These are phyloP conservation scores for Epinotia ramella DNA, from an alignment of 2,888 invertebrate genomes.

Conservation along the genomic window DNA sequence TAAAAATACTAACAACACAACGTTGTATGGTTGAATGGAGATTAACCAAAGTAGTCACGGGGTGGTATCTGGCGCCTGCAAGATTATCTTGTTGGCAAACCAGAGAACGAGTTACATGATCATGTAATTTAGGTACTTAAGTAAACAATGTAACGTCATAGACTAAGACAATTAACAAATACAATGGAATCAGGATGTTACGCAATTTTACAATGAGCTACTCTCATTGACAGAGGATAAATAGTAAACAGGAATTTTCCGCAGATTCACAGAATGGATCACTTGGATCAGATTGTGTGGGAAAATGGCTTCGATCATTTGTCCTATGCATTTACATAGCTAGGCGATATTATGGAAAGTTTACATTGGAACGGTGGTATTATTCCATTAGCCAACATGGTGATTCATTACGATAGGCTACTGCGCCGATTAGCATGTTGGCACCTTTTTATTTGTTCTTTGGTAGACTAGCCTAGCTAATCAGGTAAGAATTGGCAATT, in stretches of 20 bases:
- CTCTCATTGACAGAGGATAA: neutral
- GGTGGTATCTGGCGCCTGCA: too few relatives aligned
- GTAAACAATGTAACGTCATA: conserved; percentile 11
- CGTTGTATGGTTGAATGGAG: too few relatives aligned
- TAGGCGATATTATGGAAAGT: neutral
- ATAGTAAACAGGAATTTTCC: conserved; percentile 28
- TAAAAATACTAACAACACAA: too few relatives aligned
- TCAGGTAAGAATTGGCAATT: too few relatives aligned
- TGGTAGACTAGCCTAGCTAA: neutral
- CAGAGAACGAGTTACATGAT: neutral
- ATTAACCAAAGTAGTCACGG: too few relatives aligned
- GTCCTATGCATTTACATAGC: neutral
- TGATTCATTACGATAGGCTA: neutral
- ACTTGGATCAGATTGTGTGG: neutral
- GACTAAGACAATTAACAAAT: conserved; percentile 28
- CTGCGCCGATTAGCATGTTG: neutral
- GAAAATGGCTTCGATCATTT: conserved; percentile 2
- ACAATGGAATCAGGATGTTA: conserved; percentile 40
- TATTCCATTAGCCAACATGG: neutral
- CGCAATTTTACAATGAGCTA: neutral
- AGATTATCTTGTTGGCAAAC: neutral
- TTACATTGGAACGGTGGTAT: neutral
- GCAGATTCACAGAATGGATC: conserved; percentile 12
- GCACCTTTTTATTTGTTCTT: too few relatives aligned
- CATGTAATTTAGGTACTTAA: too few relatives aligned